A percentile compares a stretch with the other conserved stretches of the same genome.
Conservation (phyloP, 1,140 invertebrate species). For the Nomia melanderi region DNA sequence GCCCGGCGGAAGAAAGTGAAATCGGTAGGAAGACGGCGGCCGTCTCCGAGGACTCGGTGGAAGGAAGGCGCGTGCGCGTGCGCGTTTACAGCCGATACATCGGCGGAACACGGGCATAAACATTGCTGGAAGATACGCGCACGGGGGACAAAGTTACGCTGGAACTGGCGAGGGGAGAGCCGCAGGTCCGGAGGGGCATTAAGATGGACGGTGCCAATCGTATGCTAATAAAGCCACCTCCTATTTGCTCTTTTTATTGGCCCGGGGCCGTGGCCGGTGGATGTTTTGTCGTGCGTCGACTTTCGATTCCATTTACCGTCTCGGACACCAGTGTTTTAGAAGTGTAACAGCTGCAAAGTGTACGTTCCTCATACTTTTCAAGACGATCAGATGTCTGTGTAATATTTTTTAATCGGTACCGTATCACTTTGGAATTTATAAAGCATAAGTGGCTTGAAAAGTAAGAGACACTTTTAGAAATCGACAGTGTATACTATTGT, state of each 20-base stretch:
- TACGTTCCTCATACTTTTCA: not conserved
- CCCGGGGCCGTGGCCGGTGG: slow-evolving; percentile 61
- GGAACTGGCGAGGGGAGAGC: slow-evolving; percentile 44
- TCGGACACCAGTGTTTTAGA: too few species aligned
- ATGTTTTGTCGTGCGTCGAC: slow-evolving; percentile 61
- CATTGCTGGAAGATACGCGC: slow-evolving; percentile 75
- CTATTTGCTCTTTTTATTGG: slow-evolving; percentile 73
- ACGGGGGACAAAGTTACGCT: slow-evolving; percentile 52
- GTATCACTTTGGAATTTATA: too few species aligned
- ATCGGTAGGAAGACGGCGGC: slow-evolving; percentile 20
- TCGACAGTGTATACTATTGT: too few species aligned
- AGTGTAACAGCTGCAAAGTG: not conserved
- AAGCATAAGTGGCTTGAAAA: too few species aligned
- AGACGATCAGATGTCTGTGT: not conserved
- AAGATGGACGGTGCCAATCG: slow-evolving; percentile 80
- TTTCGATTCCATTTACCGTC: too few species aligned
- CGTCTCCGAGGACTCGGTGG: slow-evolving; percentile 21
- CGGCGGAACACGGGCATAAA: slow-evolving; percentile 75
- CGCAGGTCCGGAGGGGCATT: slow-evolving; percentile 62
- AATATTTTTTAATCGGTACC: too few species aligned
- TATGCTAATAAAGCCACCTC: slow-evolving; percentile 78
- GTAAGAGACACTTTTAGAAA: too few species aligned
- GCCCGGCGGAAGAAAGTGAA: slow-evolving; percentile 17
- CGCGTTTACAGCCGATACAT: slow-evolving; percentile 74
- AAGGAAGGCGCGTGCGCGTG: slow-evolving; percentile 73